These are phyloP conservation scores for Drosophila lacertosa DNA, from an alignment of 1,140 invertebrate species.

Conservation along the genomic window DNA sequence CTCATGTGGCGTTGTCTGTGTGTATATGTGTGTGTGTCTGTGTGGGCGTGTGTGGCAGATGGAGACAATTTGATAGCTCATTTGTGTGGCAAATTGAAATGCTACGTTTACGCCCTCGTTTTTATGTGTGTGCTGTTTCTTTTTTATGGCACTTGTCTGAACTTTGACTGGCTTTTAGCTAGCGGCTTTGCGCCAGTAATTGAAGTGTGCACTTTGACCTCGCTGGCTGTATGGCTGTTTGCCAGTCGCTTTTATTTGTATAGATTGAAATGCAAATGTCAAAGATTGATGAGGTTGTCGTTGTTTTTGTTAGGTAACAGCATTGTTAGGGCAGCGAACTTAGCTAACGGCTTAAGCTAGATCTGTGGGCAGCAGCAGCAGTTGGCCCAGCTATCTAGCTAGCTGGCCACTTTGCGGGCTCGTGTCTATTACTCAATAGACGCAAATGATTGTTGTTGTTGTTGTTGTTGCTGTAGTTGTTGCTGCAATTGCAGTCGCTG, in stretches of 20 bases:
- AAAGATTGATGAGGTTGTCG: slow-evolving; percentile 14
- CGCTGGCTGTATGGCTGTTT: slow-evolving; percentile 2
- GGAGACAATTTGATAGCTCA: slow-evolving; percentile 29
- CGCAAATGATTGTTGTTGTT: slow-evolving; percentile 38
- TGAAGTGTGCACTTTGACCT: slow-evolving; percentile 29
- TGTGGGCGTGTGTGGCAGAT: not conserved
- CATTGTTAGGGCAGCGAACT: slow-evolving; percentile 20
- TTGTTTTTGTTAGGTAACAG: slow-evolving; percentile 7
- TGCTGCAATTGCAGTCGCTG: slow-evolving; percentile 51
- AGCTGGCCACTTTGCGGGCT: slow-evolving; percentile 27
- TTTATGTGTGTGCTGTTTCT: not conserved
- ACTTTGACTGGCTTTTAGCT: slow-evolving; percentile 13
- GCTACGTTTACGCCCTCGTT: slow-evolving; percentile 16
- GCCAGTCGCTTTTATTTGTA: not conserved
- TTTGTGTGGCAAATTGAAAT: slow-evolving; percentile 31
- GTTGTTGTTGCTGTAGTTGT: slow-evolving; percentile 46
- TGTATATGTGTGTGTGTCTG: not conserved
- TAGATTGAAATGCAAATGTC: slow-evolving; percentile 30
- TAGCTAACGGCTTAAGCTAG: slow-evolving; percentile 2
- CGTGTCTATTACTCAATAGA: slow-evolving; percentile 49
- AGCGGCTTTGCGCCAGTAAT: slow-evolving; percentile 3
- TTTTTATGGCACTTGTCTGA: slow-evolving; percentile 15
- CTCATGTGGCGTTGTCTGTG: not conserved
- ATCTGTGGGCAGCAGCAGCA: not conserved
- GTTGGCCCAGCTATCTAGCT: not conserved